Percentiles rank a stretch among this genome's conserved stretches.
These are phyloP conservation scores for Acanthis flammea DNA, from an alignment of 2,797 vertebrate genomes.

Conservation along the genomic window DNA sequence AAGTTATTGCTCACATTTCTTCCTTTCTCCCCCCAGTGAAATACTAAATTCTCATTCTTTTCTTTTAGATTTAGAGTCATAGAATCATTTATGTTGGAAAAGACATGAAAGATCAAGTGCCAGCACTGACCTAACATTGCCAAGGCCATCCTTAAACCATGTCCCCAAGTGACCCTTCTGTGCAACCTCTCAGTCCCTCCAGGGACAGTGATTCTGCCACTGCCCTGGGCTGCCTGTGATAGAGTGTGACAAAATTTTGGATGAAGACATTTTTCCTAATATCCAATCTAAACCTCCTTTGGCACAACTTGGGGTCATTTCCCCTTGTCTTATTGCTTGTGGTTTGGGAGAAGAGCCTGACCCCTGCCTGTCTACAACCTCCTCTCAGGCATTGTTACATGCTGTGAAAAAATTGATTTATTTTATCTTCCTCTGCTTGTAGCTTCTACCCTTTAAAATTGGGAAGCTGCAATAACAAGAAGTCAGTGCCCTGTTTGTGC, in stretches of 20 bases:
- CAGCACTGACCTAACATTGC: not conserved
- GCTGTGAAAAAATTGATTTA: not conserved
- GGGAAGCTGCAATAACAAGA: not conserved
- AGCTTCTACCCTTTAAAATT: constrained; percentile 2
- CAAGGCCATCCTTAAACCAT: not conserved
- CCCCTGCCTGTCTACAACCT: accelerated
- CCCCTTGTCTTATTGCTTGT: too few species aligned
- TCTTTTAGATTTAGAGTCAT: not conserved
- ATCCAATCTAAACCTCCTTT: not conserved
- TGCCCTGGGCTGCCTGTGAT: not conserved
- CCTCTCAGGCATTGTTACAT: not conserved
- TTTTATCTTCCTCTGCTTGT: not conserved
- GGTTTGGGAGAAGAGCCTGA: accelerated
- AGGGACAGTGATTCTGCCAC: not conserved
- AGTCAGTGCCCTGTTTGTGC: not conserved
- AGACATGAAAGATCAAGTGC: not conserved
- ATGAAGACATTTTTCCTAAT: not conserved
- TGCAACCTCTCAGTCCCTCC: not conserved
- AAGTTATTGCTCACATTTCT: not conserved
- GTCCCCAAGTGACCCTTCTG: not conserved
- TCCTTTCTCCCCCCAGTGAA: not conserved
- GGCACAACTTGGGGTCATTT: not conserved
- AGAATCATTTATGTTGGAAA: not conserved
- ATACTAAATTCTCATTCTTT: not conserved
- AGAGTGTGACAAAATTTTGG: not conserved